Base-by-base conservation (phyloP, 2,888 invertebrate species). In the Cloeon dipterum region DNA sequence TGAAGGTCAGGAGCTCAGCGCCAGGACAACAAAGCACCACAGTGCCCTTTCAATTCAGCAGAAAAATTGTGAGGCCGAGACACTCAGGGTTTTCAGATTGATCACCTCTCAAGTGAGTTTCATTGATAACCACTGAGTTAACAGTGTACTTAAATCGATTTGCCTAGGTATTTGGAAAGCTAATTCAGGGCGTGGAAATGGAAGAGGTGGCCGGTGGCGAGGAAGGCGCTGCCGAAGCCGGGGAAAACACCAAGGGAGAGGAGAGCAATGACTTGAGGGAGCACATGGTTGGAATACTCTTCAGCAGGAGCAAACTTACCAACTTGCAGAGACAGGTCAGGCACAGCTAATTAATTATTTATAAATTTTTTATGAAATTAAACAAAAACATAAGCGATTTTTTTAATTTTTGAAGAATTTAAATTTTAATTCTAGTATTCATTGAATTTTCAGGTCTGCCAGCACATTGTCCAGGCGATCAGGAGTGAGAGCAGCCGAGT, bases 261-360 rank as follows among this genome's bases (percentile, higher is more conserved):
- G 63, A 54, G 44, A 67, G 67, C 18, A 63, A 73, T 34, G 85
- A 88, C 51, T 61, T 94, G 5, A 71, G 89, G 32, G 93, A 93
- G 51, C 93, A 93, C 52, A 88, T 94, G 69, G 93, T 93, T 32
- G 91, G 93, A 41, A 93, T 94, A 47, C 62, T 94, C 34, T 94
- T 93, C 56, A 86, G 88, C 39, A 70, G 91, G 35, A 86, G 86
- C 53, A 89, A 91, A 55, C 61, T 94, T 18, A 89, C 89, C 0
- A 82, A 88, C 47, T 62, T 93, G 37, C 93, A 93, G 55, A 83
- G 83, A 55, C 88, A 88, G 65, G 86, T 83, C 40, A n/a, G n/a
- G n/a, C n/a, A 10, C 8, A 10, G 25, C 10, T 23, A 10, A n/a
- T 10, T n/a, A 23, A n/a, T 8, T 23, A 23, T 10, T 8, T 8